Conservation (phyloP, 1,140 invertebrate genomes). For the Medauroidea extradentata region DNA sequence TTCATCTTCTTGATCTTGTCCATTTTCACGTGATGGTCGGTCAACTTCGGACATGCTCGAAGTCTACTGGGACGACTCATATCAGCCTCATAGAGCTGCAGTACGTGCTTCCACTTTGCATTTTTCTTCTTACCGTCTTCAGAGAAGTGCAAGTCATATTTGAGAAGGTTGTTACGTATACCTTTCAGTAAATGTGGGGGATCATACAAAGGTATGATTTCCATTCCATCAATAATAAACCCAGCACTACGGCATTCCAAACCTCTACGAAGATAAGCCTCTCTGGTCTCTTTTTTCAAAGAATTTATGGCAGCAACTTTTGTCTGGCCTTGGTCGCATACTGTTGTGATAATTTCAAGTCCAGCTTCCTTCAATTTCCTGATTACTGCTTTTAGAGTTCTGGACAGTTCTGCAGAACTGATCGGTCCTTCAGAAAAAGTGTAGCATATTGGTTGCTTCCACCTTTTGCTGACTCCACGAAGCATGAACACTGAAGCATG, state of each 20-base stretch:
- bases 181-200: conserved; percentile 1
- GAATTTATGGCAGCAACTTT: conserved; percentile 13
- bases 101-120: no score
- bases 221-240: neutral
- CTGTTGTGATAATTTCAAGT: conserved; percentile 3
- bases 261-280: no score
- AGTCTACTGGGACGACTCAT: no score
- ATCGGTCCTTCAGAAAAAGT: conserved; percentile 12
- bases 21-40: no score
- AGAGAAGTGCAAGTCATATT: no score
- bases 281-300: no score
- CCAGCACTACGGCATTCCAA: no score
- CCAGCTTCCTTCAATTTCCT: neutral
- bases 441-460: conserved; percentile 23
- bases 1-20: no score
- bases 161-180: neutral
- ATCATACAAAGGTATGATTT: neutral
- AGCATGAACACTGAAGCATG: conserved; percentile 27
- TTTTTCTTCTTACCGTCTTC: no score
- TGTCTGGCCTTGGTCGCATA: conserved; percentile 14
- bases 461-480: conserved; percentile 15
- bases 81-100: no score
- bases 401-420: neutral
- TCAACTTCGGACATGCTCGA: no score
- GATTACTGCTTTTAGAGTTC: conserved; percentile 8